Conservation (phyloP, 2,888 invertebrate genomes). For the Phania funesta region DNA sequence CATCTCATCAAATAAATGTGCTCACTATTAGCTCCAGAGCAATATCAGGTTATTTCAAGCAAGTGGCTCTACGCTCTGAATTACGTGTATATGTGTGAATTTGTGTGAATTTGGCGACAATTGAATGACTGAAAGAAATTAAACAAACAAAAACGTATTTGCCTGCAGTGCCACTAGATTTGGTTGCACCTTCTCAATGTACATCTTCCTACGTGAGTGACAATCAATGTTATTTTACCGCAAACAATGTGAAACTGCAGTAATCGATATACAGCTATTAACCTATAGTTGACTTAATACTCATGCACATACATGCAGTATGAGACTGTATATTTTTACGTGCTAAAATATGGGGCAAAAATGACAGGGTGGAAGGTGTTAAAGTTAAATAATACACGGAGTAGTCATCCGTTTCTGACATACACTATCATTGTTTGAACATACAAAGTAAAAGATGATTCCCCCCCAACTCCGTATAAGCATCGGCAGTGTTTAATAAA, state of each 20-base stretch:
- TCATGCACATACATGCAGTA: not conserved
- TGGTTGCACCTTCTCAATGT: slow-evolving; percentile 25
- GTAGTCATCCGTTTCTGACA: not conserved
- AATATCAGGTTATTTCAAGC: no score
- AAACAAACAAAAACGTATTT: not conserved
- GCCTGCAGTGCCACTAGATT: not conserved
- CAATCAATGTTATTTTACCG: slow-evolving; percentile 50
- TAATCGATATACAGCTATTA: slow-evolving; percentile 25
- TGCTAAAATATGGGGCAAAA: not conserved
- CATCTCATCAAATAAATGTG: no score
- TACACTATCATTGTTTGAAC: no score
- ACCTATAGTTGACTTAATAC: slow-evolving; percentile 16
- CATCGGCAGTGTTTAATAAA: no score
- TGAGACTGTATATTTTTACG: not conserved
- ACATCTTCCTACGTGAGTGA: slow-evolving; percentile 41
- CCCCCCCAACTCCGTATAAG: no score
- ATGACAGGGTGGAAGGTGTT: not conserved
- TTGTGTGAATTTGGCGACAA: not conserved
- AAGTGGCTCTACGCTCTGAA: no score
- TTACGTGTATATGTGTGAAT: not conserved
- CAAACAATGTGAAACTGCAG: slow-evolving; percentile 37
- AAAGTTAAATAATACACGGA: not conserved
- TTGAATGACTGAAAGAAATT: not conserved
- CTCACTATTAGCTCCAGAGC: no score
- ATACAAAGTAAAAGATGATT: no score